Conservation (phyloP, 2,797 vertebrate genomes). For the Naso thynnoides region DNA sequence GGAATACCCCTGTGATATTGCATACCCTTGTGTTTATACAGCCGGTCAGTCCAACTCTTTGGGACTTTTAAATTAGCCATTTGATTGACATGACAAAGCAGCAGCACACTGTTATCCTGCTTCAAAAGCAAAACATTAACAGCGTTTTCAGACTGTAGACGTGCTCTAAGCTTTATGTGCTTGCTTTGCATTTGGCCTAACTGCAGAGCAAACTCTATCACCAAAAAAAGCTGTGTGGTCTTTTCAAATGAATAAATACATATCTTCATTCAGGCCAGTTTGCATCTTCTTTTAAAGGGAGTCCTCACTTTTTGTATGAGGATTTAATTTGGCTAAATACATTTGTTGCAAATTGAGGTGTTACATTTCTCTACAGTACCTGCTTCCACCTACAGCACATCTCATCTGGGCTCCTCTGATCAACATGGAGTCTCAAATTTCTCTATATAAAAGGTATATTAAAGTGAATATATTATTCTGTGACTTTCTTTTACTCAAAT, state of each 20-base stretch:
- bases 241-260: not conserved
- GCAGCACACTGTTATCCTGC: not conserved
- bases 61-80: not conserved
- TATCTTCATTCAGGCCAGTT: not conserved
- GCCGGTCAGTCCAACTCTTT: not conserved
- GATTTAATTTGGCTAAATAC: no score
- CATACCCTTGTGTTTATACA: no score
- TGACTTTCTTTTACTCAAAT: not conserved
- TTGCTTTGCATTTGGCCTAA: not conserved
- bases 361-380: not conserved
- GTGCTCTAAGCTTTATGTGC: not conserved
- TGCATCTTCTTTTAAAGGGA: not conserved
- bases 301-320: no score
- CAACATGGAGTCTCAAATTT: constrained; percentile 18
- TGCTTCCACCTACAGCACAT: not conserved
- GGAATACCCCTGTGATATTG: no score
- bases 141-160: not conserved
- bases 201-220: not conserved
- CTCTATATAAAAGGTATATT: constrained; percentile 14
- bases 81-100: not conserved
- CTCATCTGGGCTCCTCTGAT: not conserved
- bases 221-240: not conserved
- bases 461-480: constrained; percentile 18
- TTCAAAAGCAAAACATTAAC: not conserved
- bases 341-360: not conserved